Conservation (phyloP, 2,888 invertebrate species). For the Drosophila merina region DNA sequence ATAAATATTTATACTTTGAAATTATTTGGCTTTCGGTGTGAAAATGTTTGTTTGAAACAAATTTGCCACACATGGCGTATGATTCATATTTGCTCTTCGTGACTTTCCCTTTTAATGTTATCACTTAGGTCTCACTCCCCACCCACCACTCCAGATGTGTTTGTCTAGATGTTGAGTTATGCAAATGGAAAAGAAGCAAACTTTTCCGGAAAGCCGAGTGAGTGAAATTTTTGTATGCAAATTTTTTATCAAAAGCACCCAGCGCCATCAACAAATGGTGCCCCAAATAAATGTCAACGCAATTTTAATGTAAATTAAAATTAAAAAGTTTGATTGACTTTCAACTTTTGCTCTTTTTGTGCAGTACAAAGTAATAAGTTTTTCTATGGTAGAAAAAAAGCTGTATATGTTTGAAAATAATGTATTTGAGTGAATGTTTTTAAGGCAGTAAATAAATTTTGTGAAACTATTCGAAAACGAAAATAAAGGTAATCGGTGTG, state of each 20-base stretch:
- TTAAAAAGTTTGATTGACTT: constrained; percentile 65
- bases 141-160: constrained; percentile 3
- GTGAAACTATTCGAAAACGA: too few species aligned
- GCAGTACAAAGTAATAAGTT: neutral
- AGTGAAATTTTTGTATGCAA: constrained; percentile 35
- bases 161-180: constrained; percentile 63
- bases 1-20: constrained; percentile 27
- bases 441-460: neutral
- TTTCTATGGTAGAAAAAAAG: neutral
- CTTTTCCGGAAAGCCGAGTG: constrained; percentile 26
- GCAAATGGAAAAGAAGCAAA: constrained; percentile 56
- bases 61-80: constrained; percentile 66
- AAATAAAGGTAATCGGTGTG: too few species aligned
- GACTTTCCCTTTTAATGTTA: constrained; percentile 61
- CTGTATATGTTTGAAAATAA: neutral
- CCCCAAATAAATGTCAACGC: constrained; percentile 44
- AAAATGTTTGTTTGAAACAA: constrained; percentile 21
- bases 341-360: constrained; percentile 25
- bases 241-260: constrained; percentile 27
- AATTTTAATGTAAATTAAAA: constrained; percentile 69
- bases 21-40: constrained; percentile 21
- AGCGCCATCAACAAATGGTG: constrained; percentile 33
- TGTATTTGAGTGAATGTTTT: neutral
- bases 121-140: constrained; percentile 18
- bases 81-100: constrained; percentile 70